Base-by-base conservation (phyloP, 2,888 invertebrate species). In the Iselma pallidipennis region DNA sequence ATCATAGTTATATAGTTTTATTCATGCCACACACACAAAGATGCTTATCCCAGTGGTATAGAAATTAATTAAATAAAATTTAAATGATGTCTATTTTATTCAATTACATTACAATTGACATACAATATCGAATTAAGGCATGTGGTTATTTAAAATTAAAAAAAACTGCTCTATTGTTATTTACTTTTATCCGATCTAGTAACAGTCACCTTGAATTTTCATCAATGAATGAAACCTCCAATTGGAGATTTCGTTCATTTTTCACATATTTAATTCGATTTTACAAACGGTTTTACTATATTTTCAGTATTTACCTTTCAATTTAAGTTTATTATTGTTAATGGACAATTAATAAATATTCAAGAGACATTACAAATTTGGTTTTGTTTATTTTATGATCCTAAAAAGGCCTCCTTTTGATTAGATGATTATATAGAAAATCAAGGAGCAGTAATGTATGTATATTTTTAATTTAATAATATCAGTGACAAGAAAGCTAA, bases 401-500 rank as follows among this genome's bases (percentile, higher is more conserved):
- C 37, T 37, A 16, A 37, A 37, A 16, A 37, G 37, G 37, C 37
- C 37, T 7, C 37, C 37, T 37, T 37, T 37, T 37, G 37, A 16
- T 57, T 29, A 33, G 25, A 49, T 50, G 50, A 57, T 57, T 55
- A 37, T 31, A 42, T 37, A 16, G 37, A 37, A 49, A 60, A 60
- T 60, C 55, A 42, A 33, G 16, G 16, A 37, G 16, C 16, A 28
- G 14, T 51, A 51, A 14, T 31, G 45, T 16, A 49, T 37, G 52
- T 31, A 26, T 42, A 42, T 54, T 54, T 49, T 48, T 57, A 61
- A 61, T 54, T 56, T 55, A 56, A 61, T 58, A 62, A 61, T 54
- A n/a, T 21, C 29, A 54, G 42, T 31, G 52, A 63, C 53, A 49
- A 59, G 52, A 63, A 61, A 62, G 68, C 62, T 71, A 71, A 70